A percentile compares a stretch with the other conserved stretches of the same genome.
phyloP scores from a whole-genome alignment of 2,797 vertebrate genomes.

The Merluccius polli region DNA sequence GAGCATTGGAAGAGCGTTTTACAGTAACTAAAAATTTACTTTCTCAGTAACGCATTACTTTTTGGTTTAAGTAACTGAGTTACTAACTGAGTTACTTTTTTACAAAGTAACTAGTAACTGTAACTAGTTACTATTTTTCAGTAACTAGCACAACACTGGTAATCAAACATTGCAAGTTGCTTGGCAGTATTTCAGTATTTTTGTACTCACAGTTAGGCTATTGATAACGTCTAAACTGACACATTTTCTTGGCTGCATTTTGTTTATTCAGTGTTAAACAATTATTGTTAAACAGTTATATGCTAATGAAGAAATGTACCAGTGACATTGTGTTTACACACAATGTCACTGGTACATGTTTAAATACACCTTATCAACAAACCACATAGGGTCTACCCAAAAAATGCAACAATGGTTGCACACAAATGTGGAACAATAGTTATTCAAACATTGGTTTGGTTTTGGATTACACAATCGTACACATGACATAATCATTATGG shows the following conservation, averaged over 20 bases:
- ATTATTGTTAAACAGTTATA: neutral
- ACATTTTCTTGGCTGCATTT: neutral
- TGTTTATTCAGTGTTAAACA: neutral
- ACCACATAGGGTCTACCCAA: neutral
- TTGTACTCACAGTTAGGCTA: neutral
- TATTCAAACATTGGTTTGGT: neutral
- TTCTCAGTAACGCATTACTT: too few species aligned
- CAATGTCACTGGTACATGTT: too few species aligned
- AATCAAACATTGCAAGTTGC: neutral
- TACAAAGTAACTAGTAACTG: too few species aligned
- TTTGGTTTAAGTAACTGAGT: too few species aligned
- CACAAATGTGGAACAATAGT: neutral
- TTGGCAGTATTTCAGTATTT: neutral
- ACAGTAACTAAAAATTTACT: too few species aligned
- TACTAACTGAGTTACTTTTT: too few species aligned
- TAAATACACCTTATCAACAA: constrained; percentile 4
- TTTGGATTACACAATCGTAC: neutral
- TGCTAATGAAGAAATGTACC: neutral
- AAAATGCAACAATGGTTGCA: neutral
- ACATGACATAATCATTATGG: neutral
- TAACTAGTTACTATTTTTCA: too few species aligned
- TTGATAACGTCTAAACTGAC: constrained; percentile 1
- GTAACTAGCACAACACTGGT: too few species aligned
- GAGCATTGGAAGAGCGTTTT: too few species aligned
- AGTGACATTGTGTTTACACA: neutral